Evolutionary conservation across 2,797 vertebrate species (phyloP), one percentile per base, ranked within the genome.

Genomic region (Novumbra hubbsi): DNA sequence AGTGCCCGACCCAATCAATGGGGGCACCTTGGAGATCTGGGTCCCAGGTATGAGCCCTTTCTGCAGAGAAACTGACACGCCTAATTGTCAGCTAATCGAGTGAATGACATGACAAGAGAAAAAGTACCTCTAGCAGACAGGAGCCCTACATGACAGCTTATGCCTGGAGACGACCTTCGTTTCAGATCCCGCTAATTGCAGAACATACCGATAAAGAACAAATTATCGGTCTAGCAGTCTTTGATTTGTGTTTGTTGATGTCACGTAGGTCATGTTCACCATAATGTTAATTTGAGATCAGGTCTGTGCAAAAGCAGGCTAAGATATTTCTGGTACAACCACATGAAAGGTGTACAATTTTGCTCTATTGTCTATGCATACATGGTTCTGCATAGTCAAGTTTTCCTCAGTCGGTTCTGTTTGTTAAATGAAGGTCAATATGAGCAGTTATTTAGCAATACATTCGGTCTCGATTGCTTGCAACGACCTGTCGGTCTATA

Each of bases 401-500:
- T 73, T 80, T 30, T 83, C 80, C 68, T 14, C n/a, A 70, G n/a
- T 24, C 32, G 32, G 32, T 32, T 32, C 32, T 32, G 32, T 38
- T 38, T 38, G 66, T 83, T 79, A 84, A 76, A 57, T 57, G 11
- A 57, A 57, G 9, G n/a, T 60, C 63, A 65, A 65, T 8, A 30
- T 30, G 63, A 30, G 17, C 9, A 28, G 6, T 65, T 30, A 65
- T 34, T 24, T n/a, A 52, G 68, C 48, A 30, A 52, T 27, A 52
- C 9, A 50, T 12, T 45, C 41, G 49, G 24, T 45, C 48, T 60
- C 52, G 15, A 32, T 34, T 69, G 60, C 71, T 80, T 85, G 92
- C 76, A 91, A 88, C 81, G 85, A 88, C 85, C 86, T 92, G 91
- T 90, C 91, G 85, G 83, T 76, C 71, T 19, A 2, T 16, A 76